Percentiles rank a stretch among this genome's conserved stretches.
Evolutionary conservation across 2,113 vertebrate genomes (phyloP).

Genomic region (Macaca nemestrina): DNA sequence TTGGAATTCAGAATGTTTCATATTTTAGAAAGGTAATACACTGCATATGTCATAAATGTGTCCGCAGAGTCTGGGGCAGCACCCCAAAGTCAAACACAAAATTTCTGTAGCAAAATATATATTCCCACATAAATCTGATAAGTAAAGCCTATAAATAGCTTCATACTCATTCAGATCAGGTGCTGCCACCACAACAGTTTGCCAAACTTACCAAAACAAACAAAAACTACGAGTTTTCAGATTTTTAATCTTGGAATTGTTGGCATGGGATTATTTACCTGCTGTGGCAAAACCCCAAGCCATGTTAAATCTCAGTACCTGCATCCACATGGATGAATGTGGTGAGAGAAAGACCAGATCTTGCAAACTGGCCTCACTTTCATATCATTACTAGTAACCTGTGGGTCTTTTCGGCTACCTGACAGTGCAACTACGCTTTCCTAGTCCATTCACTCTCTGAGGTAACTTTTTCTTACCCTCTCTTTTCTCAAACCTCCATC

Average conservation of each 20-base stretch:
- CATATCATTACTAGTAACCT: not conserved
- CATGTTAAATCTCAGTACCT: not conserved
- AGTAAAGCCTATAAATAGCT: not conserved
- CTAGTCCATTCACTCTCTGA: not conserved
- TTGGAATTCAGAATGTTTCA: not conserved
- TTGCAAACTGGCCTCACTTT: not conserved
- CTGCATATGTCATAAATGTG: not conserved
- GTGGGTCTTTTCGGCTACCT: not conserved
- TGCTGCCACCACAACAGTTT: not conserved
- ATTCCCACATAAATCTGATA: not conserved
- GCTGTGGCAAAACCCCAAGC: not conserved
- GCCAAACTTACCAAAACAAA: constrained; percentile 22
- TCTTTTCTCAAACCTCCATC: not conserved
- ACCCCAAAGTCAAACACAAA: not conserved
- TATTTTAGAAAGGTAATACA: not conserved
- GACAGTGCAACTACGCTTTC: not conserved
- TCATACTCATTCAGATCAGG: not conserved
- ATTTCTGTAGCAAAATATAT: not conserved
- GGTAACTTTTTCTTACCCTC: not conserved
- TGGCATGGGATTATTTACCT: not conserved
- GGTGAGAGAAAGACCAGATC: not conserved
- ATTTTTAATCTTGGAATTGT: constrained; percentile 24
- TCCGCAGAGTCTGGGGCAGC: not conserved
- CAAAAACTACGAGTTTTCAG: not conserved
- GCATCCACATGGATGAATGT: not conserved